Conservation (phyloP, 2,888 invertebrate genomes). For the Dioctria rufipes region DNA sequence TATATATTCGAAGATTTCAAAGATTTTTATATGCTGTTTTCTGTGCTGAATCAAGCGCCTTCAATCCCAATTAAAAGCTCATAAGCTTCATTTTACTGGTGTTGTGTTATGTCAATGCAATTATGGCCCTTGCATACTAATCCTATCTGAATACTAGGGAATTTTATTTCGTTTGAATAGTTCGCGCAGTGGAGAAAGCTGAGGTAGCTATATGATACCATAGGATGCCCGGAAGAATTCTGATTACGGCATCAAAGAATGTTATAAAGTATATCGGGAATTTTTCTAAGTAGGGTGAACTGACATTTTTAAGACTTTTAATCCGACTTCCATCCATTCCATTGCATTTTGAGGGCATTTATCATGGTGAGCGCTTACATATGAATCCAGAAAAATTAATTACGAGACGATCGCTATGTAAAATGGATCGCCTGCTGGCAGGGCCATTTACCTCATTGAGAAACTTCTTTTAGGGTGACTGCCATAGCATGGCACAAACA, state of each 20-base stretch:
- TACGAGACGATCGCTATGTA: slow-evolving; percentile 28
- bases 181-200: background rate
- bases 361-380: background rate
- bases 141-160: slow-evolving; percentile 12
- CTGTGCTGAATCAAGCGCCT: background rate
- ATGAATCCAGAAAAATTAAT: slow-evolving; percentile 10
- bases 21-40: background rate
- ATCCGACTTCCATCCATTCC: slow-evolving; percentile 10
- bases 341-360: slow-evolving; percentile 25
- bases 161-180: background rate
- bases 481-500: background rate
- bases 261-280: too few species aligned
- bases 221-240: too few species aligned
- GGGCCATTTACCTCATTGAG: too few species aligned
- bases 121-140: slow-evolving; percentile 42
- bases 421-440: slow-evolving; percentile 16
- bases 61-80: slow-evolving; percentile 47
- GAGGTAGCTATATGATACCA: too few species aligned
- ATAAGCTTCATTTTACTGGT: slow-evolving; percentile 18
- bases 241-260: too few species aligned
- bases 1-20: background rate
- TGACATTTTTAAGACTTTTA: too few species aligned
- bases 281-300: too few species aligned
- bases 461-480: background rate
- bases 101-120: slow-evolving; percentile 47